Evolutionary conservation across 2,888 invertebrate species (phyloP).

Genomic region (Callinectes sapidus): DNA sequence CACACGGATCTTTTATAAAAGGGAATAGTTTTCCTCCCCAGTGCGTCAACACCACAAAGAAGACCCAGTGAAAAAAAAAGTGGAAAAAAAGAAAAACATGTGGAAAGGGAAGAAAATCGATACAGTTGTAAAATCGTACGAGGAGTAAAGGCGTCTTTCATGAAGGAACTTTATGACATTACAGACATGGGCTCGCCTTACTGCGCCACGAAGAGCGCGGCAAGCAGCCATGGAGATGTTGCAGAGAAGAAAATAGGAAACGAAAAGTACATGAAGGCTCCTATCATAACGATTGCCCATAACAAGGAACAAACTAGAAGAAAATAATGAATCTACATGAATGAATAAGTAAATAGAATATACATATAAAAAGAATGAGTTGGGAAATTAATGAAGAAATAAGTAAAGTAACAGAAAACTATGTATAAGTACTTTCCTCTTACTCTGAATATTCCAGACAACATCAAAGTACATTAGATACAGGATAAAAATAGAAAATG

Average conservation of each 20-base stretch:
- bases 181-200: background rate
- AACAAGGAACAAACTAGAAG: background rate
- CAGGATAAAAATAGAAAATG: too few relatives aligned
- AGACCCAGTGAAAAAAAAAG: background rate
- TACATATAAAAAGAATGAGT: too few relatives aligned
- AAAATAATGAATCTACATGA: background rate
- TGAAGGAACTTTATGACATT: slow-evolving; percentile 6
- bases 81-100: background rate
- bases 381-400: background rate
- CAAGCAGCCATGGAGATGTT: background rate
- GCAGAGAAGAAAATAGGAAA: background rate
- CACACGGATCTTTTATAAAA: background rate
- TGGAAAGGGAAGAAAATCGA: background rate
- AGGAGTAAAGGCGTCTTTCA: background rate
- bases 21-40: background rate
- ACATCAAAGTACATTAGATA: too few relatives aligned
- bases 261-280: background rate
- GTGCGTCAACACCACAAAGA: background rate
- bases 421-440: too few relatives aligned
- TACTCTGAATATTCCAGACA: too few relatives aligned
- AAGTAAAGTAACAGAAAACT: background rate
- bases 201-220: background rate
- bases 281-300: background rate
- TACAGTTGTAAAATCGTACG: background rate
- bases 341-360: too few relatives aligned